phyloP scores from a whole-genome alignment of 2,113 vertebrate species.

The Colossoma macropomum region DNA sequence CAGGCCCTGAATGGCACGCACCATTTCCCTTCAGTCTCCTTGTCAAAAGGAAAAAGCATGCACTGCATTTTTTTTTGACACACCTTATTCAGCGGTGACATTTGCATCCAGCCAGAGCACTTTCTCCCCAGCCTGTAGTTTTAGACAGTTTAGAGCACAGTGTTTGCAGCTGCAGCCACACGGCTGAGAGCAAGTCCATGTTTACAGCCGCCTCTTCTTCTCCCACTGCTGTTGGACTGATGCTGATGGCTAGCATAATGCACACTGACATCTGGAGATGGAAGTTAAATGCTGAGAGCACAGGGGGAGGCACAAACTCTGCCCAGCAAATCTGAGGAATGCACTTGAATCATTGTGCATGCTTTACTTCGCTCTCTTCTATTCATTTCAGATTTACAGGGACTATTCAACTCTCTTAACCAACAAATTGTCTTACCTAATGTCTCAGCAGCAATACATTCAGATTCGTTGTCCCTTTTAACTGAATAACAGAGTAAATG shows the following conservation, averaged over 20 bases:
- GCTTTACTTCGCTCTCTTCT: background rate
- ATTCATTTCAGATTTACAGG: background rate
- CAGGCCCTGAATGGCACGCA: constrained; percentile 23
- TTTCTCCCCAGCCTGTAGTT: background rate
- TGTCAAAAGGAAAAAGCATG: constrained; percentile 22
- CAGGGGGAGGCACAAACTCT: constrained; percentile 39
- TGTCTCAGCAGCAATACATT: background rate
- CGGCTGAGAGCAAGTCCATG: constrained; percentile 2
- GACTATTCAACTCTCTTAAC: background rate
- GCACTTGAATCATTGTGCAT: background rate
- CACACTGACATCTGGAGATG: constrained; percentile 32
- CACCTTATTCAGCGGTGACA: constrained; percentile 28
- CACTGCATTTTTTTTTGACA: constrained; percentile 17
- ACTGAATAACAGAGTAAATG: background rate
- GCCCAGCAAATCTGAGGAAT: constrained; percentile 45
- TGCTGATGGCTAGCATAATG: constrained; percentile 35
- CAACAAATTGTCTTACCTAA: background rate
- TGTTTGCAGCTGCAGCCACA: background rate
- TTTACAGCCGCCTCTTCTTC: background rate
- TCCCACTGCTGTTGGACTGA: constrained; percentile 5
- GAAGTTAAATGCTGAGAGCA: constrained; percentile 38
- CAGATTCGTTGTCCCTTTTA: background rate
- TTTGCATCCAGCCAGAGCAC: constrained; percentile 32
- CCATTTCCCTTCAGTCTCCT: constrained; percentile 17
- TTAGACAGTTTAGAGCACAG: constrained; percentile 4